Conservation (phyloP, 2,113 vertebrate genomes). For the Corythornis vintsioides region DNA sequence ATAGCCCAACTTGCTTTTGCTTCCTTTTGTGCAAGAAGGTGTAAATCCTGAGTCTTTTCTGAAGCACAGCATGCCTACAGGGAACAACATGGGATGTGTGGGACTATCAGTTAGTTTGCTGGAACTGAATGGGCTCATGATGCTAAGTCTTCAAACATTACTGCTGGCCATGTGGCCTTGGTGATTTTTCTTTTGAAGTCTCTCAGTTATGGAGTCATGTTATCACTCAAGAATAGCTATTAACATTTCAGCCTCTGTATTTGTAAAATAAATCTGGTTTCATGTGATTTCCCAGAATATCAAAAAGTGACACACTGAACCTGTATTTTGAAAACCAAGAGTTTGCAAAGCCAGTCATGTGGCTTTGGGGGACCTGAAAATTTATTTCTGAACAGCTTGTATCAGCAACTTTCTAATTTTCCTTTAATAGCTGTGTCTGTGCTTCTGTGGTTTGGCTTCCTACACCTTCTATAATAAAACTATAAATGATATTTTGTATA, state of each 20-base stretch:
- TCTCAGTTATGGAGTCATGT: background rate
- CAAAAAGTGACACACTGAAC: background rate
- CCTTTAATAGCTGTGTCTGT: conserved; percentile 14
- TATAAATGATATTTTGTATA: background rate
- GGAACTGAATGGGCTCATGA: background rate
- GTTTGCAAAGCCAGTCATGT: background rate
- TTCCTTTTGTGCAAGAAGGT: background rate
- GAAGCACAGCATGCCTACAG: background rate
- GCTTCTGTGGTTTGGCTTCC: background rate
- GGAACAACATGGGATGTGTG: background rate
- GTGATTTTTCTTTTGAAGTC: background rate
- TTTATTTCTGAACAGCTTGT: conserved; percentile 26
- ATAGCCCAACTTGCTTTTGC: conserved; percentile 16
- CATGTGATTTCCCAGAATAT: background rate
- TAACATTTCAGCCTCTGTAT: background rate
- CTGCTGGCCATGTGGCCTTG: background rate
- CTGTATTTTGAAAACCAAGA: background rate
- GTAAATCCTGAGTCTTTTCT: background rate
- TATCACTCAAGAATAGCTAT: background rate
- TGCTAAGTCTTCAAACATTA: background rate
- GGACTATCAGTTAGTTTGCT: background rate
- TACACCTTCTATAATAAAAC: conserved; percentile 8
- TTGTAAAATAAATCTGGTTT: background rate
- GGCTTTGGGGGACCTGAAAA: background rate
- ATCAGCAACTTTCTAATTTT: background rate